Evolutionary conservation across 2,113 vertebrate genomes (phyloP).

Genomic region (Philantomba maxwellii): DNA sequence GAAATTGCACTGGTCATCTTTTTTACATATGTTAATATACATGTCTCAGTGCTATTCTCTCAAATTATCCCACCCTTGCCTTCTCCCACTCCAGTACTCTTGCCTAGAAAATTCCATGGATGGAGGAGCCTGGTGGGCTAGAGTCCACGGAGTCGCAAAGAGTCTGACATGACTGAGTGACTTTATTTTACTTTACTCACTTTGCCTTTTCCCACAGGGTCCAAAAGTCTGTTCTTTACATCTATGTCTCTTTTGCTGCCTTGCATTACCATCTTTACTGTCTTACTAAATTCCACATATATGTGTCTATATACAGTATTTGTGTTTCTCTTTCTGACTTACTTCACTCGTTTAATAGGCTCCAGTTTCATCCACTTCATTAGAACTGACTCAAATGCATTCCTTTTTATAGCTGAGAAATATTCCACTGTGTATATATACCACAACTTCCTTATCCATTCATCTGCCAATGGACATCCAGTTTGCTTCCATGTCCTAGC

Average conservation of each 20-base stretch:
- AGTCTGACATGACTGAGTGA: too few relatives aligned
- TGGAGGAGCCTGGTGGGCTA: too few relatives aligned
- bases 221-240: background rate
- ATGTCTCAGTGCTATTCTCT: background rate
- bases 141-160: too few relatives aligned
- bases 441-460: background rate
- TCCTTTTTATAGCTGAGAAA: background rate
- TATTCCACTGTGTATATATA: background rate
- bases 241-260: background rate
- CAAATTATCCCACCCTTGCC: background rate
- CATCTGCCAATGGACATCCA: background rate
- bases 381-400: background rate
- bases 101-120: too few relatives aligned
- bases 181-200: too few relatives aligned
- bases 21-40: background rate
- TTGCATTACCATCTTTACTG: too few relatives aligned
- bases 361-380: too few relatives aligned
- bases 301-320: too few relatives aligned
- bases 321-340: too few relatives aligned
- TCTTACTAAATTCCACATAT: too few relatives aligned
- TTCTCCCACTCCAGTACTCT: background rate
- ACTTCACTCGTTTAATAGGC: too few relatives aligned
- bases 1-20: background rate
- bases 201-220: background rate
- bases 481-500: background rate